phyloP scores from a whole-genome alignment of 2,888 invertebrate species.

The Hirtodrosophila alboralis region DNA sequence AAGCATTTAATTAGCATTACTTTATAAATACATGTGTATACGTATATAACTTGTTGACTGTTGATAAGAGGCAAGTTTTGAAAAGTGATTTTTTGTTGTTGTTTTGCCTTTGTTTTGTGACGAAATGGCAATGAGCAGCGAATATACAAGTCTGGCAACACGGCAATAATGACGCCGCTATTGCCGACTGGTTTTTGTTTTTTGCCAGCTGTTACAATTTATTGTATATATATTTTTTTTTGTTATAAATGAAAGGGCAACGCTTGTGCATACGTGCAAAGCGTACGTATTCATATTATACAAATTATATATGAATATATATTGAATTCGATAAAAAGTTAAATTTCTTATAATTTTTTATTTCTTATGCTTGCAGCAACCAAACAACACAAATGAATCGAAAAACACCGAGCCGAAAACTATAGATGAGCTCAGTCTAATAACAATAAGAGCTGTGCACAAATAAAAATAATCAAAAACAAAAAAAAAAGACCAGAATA shows the following conservation, averaged over 20 bases:
- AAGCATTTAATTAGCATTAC: no score
- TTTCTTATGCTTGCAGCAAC: constrained; percentile 19
- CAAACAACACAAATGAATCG: constrained; percentile 60
- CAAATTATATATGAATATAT: neutral
- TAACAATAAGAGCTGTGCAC: constrained; percentile 36
- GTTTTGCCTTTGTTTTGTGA: constrained; percentile 17
- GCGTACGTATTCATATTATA: neutral
- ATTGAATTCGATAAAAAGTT: no score
- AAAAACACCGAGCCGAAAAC: constrained; percentile 41
- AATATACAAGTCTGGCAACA: constrained; percentile 30
- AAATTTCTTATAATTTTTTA: constrained; percentile 27
- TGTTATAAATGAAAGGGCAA: constrained; percentile 31
- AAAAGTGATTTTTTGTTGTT: constrained; percentile 10
- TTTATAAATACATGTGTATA: constrained; percentile 14
- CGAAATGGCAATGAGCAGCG: constrained; percentile 10
- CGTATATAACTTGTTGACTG: constrained; percentile 27
- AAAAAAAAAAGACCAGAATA: constrained; percentile 17
- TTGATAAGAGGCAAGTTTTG: constrained; percentile 46
- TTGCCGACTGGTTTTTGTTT: constrained; percentile 22
- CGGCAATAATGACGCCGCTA: constrained; percentile 10
- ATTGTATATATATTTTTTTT: neutral
- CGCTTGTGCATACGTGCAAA: constrained; percentile 6
- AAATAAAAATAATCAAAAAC: constrained; percentile 49
- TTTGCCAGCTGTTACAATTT: constrained; percentile 39
- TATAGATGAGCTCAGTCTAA: constrained; percentile 57